Conservation (phyloP, 2,113 vertebrate species). For the Datnioides undecimradiatus region DNA sequence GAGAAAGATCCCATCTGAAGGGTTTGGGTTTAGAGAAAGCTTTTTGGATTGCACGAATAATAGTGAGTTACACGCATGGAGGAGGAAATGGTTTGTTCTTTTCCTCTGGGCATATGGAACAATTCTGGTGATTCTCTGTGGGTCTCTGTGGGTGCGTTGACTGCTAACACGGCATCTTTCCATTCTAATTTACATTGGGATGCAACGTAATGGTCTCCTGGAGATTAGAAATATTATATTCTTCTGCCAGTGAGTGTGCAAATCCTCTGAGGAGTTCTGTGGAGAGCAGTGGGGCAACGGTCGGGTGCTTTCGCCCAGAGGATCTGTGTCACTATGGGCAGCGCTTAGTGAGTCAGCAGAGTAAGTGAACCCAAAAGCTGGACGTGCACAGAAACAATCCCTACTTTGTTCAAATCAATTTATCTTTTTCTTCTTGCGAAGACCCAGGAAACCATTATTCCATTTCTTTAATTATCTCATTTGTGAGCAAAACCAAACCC, state of each 20-base stretch:
- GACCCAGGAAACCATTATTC: constrained; percentile 15
- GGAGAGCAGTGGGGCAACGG: neutral
- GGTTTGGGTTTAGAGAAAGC: neutral
- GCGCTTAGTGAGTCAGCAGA: neutral
- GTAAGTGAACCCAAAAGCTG: constrained; percentile 6
- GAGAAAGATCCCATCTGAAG: neutral
- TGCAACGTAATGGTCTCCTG: neutral
- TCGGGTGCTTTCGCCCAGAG: neutral
- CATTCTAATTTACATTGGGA: neutral
- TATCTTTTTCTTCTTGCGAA: neutral
- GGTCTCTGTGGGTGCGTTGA: neutral
- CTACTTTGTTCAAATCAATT: constrained; percentile 23
- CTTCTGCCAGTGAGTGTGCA: neutral
- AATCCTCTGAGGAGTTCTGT: neutral
- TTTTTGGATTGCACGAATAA: neutral
- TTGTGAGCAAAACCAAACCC: neutral
- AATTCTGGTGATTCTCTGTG: constrained; percentile 4
- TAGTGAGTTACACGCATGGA: neutral
- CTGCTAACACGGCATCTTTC: neutral
- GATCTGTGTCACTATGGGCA: neutral
- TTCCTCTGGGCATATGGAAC: constrained; percentile 7
- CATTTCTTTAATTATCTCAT: neutral
- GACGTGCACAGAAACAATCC: constrained; percentile 2
- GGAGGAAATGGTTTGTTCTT: neutral
- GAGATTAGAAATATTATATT: neutral